Conservation (phyloP, 2,888 invertebrate genomes). For the Liposcelis brunnea region DNA sequence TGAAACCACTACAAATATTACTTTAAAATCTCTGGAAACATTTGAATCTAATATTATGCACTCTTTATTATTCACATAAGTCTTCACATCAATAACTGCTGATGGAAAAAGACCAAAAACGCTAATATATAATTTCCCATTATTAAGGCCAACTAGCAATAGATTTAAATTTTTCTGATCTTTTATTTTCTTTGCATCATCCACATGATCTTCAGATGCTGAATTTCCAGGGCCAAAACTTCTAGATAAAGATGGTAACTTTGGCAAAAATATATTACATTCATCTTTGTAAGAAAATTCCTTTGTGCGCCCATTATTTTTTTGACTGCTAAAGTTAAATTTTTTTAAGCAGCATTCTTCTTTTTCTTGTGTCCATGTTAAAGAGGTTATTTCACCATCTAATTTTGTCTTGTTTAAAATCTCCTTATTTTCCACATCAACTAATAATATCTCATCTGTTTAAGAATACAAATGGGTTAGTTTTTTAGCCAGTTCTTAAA, state of each 20-base stretch:
- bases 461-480: conserved; percentile 17
- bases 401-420: conserved; percentile 45
- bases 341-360: conserved; percentile 18
- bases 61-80: conserved; percentile 35
- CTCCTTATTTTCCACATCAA: conserved; percentile 76
- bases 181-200: conserved; percentile 36
- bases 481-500: conserved; percentile 4
- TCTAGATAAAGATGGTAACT: conserved; percentile 30
- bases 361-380: conserved; percentile 50
- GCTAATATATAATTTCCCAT: conserved; percentile 54
- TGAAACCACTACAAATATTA: conserved; percentile 44
- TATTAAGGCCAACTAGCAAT: conserved; percentile 58
- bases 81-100: conserved; percentile 43
- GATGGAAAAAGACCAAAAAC: conserved; percentile 75
- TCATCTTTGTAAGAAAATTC: background rate
- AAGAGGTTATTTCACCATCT: conserved; percentile 46
- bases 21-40: conserved; percentile 51
- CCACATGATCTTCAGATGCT: conserved; percentile 14
- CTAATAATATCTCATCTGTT: conserved; percentile 48
- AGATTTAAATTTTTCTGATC: conserved; percentile 49
- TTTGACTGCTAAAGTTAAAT: background rate
- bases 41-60: conserved; percentile 45
- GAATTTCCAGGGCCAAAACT: conserved; percentile 22
- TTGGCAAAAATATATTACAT: conserved; percentile 25
- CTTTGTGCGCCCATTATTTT: no score